These are phyloP conservation scores for Acrocephalus kingi DNA, from an alignment of 2,113 vertebrate genomes.

Conservation along the genomic window DNA sequence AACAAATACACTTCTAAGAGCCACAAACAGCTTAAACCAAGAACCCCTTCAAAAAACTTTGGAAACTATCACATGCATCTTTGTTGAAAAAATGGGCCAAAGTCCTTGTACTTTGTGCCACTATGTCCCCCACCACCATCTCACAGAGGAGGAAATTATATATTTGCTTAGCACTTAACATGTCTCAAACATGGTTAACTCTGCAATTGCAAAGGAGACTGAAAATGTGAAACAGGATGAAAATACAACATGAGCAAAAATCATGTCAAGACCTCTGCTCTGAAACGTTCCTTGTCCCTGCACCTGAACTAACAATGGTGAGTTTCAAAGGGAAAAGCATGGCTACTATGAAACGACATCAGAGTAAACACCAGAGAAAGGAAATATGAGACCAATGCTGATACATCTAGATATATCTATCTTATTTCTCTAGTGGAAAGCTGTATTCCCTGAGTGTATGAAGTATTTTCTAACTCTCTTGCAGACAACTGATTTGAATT, in stretches of 20 bases:
- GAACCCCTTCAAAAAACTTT: background rate
- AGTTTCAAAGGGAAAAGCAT: slow-evolving; percentile 12
- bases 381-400: background rate
- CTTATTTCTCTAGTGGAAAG: slow-evolving; percentile 15
- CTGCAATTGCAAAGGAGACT: background rate
- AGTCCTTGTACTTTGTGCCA: background rate
- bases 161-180: rapidly evolving
- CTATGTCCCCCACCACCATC: background rate
- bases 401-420: background rate
- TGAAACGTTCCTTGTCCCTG: background rate
- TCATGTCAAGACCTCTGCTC: background rate
- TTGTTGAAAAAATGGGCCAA: background rate
- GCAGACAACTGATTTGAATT: slow-evolving; percentile 19
- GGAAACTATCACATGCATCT: background rate
- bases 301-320: background rate
- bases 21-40: background rate
- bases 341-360: background rate
- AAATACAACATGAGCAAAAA: background rate
- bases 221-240: background rate
- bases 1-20: background rate
- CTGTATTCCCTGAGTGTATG: background rate
- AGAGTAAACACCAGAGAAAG: background rate
- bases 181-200: background rate
- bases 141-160: background rate
- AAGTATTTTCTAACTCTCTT: slow-evolving; percentile 3